Conservation (phyloP, 1,140 invertebrate genomes). For the Aricia agestis region DNA sequence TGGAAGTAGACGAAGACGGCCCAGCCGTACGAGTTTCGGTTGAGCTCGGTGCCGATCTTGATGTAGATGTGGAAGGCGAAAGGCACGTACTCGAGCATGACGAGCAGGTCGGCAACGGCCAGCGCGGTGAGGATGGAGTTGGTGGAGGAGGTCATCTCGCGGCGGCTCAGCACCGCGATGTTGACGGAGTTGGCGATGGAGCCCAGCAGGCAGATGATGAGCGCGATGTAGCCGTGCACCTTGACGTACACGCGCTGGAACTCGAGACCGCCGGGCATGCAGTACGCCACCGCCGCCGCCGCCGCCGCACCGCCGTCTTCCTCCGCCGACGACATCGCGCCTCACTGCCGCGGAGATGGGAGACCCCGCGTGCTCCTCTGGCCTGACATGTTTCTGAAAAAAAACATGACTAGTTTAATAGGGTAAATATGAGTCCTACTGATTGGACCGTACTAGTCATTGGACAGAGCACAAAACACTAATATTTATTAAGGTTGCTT, state of each 20-base stretch:
- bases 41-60: slow-evolving; percentile 68
- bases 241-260: slow-evolving; percentile 61
- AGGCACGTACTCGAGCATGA: slow-evolving; percentile 96
- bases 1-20: slow-evolving; percentile 89
- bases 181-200: slow-evolving; percentile 95
- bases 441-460: too few relatives aligned
- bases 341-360: slow-evolving; percentile 10
- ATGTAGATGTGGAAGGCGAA: slow-evolving; percentile 89
- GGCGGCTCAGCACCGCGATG: slow-evolving; percentile 92
- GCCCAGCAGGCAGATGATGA: slow-evolving; percentile 92
- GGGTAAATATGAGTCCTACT: too few relatives aligned
- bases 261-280: slow-evolving; percentile 58
- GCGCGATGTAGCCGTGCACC: slow-evolving; percentile 68
- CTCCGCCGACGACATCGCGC: slow-evolving; percentile 39
- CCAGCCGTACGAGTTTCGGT: slow-evolving; percentile 85
- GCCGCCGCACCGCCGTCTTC: slow-evolving; percentile 25
- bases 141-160: slow-evolving; percentile 91
- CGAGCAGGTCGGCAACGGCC: slow-evolving; percentile 92
- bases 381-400: neutral
- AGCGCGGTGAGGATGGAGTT: slow-evolving; percentile 91
- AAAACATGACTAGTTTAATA: neutral
- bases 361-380: neutral
- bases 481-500: too few relatives aligned
- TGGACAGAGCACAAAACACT: too few relatives aligned
- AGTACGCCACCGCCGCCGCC: slow-evolving; percentile 49